Evolutionary conservation across 2,888 invertebrate species (phyloP).

Genomic region (Globia sparganii): DNA sequence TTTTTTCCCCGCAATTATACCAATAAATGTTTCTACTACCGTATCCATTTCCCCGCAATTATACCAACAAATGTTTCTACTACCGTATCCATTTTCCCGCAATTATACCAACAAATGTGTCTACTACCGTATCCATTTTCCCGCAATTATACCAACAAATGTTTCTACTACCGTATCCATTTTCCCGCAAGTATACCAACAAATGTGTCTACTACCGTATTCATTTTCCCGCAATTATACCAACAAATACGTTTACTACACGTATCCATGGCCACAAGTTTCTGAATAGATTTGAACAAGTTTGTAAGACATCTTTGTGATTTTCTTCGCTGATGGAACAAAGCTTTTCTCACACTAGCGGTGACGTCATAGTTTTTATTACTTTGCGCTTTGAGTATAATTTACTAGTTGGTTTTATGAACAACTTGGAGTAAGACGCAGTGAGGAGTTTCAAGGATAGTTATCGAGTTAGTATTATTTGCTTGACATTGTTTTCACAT

Average conservation of each 20-base stretch:
- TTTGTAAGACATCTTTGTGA: conserved; percentile 28
- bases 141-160: not conserved
- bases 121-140: not conserved
- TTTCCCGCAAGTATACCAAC: too few relatives aligned
- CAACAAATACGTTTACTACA: not conserved
- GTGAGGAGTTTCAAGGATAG: conserved; percentile 19
- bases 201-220: not conserved
- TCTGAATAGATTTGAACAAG: conserved; percentile 41
- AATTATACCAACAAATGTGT: not conserved
- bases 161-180: not conserved
- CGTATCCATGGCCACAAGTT: conserved; percentile 20
- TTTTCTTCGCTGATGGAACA: conserved; percentile 46
- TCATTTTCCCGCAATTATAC: not conserved
- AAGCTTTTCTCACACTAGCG: conserved; percentile 35
- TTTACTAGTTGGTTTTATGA: conserved; percentile 14
- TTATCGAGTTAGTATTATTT: conserved; percentile 19
- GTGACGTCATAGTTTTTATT: conserved; percentile 48
- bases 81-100: not conserved
- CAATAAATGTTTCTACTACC: not conserved
- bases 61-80: not conserved
- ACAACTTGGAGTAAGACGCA: not conserved
- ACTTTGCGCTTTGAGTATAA: conserved; percentile 35
- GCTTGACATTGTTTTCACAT: not conserved
- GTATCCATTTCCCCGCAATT: too few relatives aligned
- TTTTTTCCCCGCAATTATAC: not conserved